Base-by-base conservation (phyloP, 2,888 invertebrate genomes). In the Tipula helvola region DNA sequence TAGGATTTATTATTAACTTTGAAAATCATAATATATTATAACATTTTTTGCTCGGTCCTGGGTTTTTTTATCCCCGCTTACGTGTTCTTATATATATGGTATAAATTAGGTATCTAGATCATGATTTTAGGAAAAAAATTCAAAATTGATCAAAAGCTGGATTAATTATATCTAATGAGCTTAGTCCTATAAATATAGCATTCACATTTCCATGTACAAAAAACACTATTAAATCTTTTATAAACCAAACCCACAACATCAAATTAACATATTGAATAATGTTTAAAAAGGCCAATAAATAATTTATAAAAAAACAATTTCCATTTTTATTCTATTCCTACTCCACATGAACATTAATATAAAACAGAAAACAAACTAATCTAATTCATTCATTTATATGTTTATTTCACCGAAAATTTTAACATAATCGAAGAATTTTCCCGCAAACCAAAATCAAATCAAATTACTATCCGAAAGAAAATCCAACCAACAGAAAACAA, bases 1-100 rank as follows among this genome's bases (percentile, higher is more conserved):
- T 71, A 71, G 71, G 71, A 71, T 71, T 71, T 71, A 71, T 71
- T 71, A 71, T 71, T 71, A 71, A 71, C 71, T 71, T 71, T 71
- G 71, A 71, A 71, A 71, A 71, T 71, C 18, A 57, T 57, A 57
- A 71, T 71, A 71, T 71, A 28, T 71, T 71, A 10, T 18, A 71
- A 71, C 71, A 28, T 71, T 71, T 16, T 28, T 4, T 71, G 71
- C 28, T 28, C 71, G 10, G 28, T 71, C 16, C 28, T 18, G 3
- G 18, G 71, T 28, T 71, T 71, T 71, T 71, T 28, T 57, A 57
- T 28, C 2, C 71, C 10, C 71, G 71, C 8, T 18, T 71, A 10
- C 3, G 28, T 71, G 28, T 44, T 1, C 42, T 2, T 39, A 39
- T 39, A 39, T 39, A 39, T 39, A 39, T 39, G n/a, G 5, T 39